Conservation (phyloP, 2,888 invertebrate genomes). For the Morpho deidamia region DNA sequence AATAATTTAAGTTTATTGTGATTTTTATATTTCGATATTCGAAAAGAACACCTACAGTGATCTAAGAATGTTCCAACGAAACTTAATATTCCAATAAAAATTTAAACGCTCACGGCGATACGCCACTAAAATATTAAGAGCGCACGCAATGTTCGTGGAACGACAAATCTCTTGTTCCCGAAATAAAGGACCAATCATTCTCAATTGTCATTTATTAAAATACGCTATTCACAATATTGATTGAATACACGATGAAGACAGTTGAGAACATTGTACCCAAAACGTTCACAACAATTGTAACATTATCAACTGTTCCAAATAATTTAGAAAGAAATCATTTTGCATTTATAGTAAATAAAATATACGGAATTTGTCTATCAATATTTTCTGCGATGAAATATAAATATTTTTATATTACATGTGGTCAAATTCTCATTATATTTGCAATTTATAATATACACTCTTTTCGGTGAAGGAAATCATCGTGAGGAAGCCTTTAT, state of each 20-base stretch:
- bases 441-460: too few relatives aligned
- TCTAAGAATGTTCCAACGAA: too few relatives aligned
- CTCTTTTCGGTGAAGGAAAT: too few relatives aligned
- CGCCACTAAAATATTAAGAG: constrained; percentile 3
- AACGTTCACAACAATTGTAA: background rate
- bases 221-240: constrained; percentile 24
- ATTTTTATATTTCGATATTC: background rate
- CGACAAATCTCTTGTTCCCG: constrained; percentile 14
- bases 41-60: background rate
- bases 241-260: constrained; percentile 13
- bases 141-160: constrained; percentile 11
- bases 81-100: too few relatives aligned
- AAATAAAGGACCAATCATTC: constrained; percentile 24
- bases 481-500: too few relatives aligned
- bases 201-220: constrained; percentile 24
- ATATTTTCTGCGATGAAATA: too few relatives aligned
- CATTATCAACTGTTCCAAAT: background rate
- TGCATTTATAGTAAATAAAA: too few relatives aligned
- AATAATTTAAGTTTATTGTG: too few relatives aligned
- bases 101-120: background rate
- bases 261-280: constrained; percentile 9
- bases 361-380: too few relatives aligned
- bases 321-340: too few relatives aligned
- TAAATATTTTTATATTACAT: too few relatives aligned
- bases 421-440: too few relatives aligned